A percentile compares a stretch with the other conserved stretches of the same genome.
These are phyloP conservation scores for Bombus superbus DNA, from an alignment of 1,140 invertebrate genomes.

Conservation along the genomic window DNA sequence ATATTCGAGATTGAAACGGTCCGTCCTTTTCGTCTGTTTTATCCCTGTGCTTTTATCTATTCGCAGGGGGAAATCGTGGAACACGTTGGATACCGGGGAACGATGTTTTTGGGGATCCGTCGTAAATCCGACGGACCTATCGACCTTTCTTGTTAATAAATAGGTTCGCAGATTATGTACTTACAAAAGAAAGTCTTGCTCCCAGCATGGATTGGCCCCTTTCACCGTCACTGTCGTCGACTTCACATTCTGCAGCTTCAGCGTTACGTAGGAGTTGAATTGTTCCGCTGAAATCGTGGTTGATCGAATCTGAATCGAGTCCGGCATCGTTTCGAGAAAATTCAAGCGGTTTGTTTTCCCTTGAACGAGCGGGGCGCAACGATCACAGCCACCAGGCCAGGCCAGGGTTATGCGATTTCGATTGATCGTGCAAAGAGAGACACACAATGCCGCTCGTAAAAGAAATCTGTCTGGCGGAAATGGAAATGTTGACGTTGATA, in stretches of 20 bases:
- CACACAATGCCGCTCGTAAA: neutral
- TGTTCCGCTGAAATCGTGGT: constrained; percentile 87
- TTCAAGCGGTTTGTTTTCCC: neutral
- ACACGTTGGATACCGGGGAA: neutral
- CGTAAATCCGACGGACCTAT: neutral
- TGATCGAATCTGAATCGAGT: constrained; percentile 9
- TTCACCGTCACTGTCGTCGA: constrained; percentile 98
- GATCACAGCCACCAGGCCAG: neutral
- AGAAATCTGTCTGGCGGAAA: constrained; percentile 30
- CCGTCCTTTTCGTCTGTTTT: no score
- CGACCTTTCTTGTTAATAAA: neutral
- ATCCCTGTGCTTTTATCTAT: neutral
- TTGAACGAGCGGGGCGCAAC: constrained; percentile 5
- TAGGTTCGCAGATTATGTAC: constrained; percentile 80
- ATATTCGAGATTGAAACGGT: constrained; percentile 10
- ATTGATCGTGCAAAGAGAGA: constrained; percentile 2
- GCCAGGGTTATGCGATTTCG: neutral
- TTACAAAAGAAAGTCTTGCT: constrained; percentile 99
- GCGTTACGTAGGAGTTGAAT: constrained; percentile 96
- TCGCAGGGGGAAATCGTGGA: neutral
- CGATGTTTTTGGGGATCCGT: neutral
- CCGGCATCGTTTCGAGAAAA: neutral
- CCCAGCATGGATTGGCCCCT: constrained; percentile 97
- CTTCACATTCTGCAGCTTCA: constrained; percentile 99
- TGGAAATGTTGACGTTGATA: constrained; percentile 36